Percentiles rank a stretch among this genome's conserved stretches.
These are phyloP conservation scores for Nerophis ophidion DNA, from an alignment of 2,113 vertebrate genomes.

Conservation along the genomic window DNA sequence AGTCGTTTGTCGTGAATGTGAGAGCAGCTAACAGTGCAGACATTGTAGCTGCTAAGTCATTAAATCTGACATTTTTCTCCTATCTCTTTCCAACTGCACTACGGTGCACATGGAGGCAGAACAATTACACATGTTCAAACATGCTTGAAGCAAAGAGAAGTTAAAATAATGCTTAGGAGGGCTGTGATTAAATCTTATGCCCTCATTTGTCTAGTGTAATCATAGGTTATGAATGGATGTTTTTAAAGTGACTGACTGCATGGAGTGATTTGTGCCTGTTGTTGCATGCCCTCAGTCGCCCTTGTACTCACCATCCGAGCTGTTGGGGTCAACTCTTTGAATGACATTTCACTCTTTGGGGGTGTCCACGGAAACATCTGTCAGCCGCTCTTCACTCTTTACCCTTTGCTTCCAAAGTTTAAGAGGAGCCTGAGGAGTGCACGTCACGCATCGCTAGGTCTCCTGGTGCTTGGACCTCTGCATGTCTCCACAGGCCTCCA, in stretches of 20 bases:
- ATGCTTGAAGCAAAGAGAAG: conserved; percentile 4
- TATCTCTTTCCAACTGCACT: conserved; percentile 6
- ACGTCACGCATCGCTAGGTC: conserved; percentile 36
- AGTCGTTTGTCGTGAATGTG: neutral
- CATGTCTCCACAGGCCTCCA: conserved; percentile 51
- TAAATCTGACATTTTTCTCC: conserved; percentile 37
- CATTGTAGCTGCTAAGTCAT: conserved; percentile 24
- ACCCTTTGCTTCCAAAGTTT: conserved; percentile 59
- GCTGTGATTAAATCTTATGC: neutral
- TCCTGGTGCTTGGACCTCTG: conserved; percentile 41
- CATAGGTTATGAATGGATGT: conserved; percentile 8
- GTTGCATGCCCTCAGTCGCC: conserved; percentile 13
- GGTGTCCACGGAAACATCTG: conserved; percentile 33
- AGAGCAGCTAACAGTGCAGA: neutral
- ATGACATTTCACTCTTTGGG: conserved; percentile 44
- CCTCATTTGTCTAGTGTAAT: neutral
- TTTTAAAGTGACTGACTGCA: neutral
- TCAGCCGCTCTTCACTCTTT: conserved; percentile 37
- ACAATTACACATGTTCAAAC: conserved; percentile 38
- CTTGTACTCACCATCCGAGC: conserved; percentile 4
- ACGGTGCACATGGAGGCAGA: conserved; percentile 15
- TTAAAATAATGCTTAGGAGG: neutral
- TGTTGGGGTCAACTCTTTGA: conserved; percentile 12
- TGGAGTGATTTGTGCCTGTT: conserved; percentile 1
- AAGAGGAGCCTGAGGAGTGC: conserved; percentile 42